These are phyloP conservation scores for Scyliorhinus canicula DNA, from an alignment of 2,797 vertebrate genomes.

Conservation along the genomic window DNA sequence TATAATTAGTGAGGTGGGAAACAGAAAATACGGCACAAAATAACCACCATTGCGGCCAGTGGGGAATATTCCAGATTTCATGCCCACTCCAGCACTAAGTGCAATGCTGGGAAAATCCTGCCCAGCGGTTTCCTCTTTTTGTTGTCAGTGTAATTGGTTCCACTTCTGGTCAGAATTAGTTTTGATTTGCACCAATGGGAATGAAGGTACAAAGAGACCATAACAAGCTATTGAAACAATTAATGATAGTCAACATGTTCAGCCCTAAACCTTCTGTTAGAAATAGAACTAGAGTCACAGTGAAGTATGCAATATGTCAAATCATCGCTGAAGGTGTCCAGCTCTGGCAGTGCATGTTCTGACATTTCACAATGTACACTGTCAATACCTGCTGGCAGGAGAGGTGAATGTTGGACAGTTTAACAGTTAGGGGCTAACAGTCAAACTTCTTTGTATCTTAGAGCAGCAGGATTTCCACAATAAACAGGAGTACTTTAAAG, in stretches of 20 bases:
- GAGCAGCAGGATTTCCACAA: not conserved
- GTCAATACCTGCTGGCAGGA: not conserved
- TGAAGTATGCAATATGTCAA: not conserved
- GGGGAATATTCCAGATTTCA: too few relatives aligned
- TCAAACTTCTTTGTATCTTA: not conserved
- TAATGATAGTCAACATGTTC: not conserved
- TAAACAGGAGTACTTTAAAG: not conserved
- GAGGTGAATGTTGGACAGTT: not conserved
- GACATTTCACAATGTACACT: not conserved
- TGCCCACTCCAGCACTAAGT: too few relatives aligned
- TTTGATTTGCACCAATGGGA: not conserved
- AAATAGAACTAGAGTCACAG: not conserved
- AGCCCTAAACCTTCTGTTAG: not conserved
- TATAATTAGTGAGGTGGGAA: too few relatives aligned
- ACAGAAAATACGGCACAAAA: too few relatives aligned
- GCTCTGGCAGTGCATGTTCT: not conserved
- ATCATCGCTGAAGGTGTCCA: not conserved
- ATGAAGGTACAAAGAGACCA: not conserved
- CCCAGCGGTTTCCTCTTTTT: not conserved
- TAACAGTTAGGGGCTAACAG: not conserved
- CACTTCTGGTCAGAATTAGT: not conserved
- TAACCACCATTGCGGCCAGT: too few relatives aligned
- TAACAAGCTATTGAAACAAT: not conserved
- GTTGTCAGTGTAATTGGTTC: not conserved
- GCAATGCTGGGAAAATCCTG: too few relatives aligned